phyloP scores from a whole-genome alignment of 2,888 invertebrate species.

The Scrobipalpa costella region DNA sequence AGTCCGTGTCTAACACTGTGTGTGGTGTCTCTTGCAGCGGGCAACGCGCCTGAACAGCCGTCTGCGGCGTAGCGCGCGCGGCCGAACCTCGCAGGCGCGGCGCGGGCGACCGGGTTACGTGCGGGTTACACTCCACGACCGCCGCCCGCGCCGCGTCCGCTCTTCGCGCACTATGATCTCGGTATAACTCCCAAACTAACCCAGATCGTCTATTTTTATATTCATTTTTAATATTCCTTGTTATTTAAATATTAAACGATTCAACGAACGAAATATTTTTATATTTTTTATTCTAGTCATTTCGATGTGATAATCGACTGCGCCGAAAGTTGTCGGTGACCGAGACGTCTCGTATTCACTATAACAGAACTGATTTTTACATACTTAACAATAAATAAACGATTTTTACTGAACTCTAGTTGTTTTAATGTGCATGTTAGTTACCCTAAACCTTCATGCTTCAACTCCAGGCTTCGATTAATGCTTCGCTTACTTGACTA shows the following conservation, averaged over 20 bases:
- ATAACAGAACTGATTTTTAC: slow-evolving; percentile 78
- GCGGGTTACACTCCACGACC: slow-evolving; percentile 34
- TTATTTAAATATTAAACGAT: slow-evolving; percentile 57
- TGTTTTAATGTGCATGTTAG: slow-evolving; percentile 76
- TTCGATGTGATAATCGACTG: slow-evolving; percentile 62
- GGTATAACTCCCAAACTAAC: slow-evolving; percentile 78
- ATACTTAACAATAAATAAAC: slow-evolving; percentile 71
- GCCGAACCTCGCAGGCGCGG: slow-evolving; percentile 51
- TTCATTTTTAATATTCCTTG: slow-evolving; percentile 48
- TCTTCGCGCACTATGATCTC: slow-evolving; percentile 74
- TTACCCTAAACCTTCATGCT: slow-evolving; percentile 59
- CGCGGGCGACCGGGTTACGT: slow-evolving; percentile 35
- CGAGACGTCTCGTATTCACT: slow-evolving; percentile 71
- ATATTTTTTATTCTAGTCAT: slow-evolving; percentile 60
- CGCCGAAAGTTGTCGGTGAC: slow-evolving; percentile 62
- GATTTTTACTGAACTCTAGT: slow-evolving; percentile 67
- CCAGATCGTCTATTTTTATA: slow-evolving; percentile 71
- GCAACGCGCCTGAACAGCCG: slow-evolving; percentile 78
- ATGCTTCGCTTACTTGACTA: slow-evolving; percentile 70
- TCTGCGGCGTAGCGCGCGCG: slow-evolving; percentile 82
- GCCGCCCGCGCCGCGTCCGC: slow-evolving; percentile 50
- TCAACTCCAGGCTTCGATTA: slow-evolving; percentile 66
- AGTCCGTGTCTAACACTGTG: slow-evolving; percentile 79
- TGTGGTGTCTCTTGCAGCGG: slow-evolving; percentile 82
- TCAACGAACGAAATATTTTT: slow-evolving; percentile 59